Base-by-base conservation (phyloP, 2,113 vertebrate species). In the Astur gentilis region DNA sequence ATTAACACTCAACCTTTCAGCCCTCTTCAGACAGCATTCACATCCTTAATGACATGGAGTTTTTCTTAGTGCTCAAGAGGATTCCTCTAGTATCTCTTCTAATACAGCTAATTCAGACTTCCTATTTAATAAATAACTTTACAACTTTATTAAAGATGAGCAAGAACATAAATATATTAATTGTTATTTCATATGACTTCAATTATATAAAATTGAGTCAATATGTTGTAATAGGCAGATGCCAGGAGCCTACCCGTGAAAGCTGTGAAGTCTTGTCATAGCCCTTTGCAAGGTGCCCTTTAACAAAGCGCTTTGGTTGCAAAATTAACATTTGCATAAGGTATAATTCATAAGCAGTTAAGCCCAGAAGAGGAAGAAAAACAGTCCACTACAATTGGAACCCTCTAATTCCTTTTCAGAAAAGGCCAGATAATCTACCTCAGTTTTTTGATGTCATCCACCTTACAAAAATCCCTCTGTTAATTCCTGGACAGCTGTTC, bases 391-490 rank as follows among this genome's bases (percentile, higher is more conserved):
- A 73, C 92, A 95, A 94, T 2, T 79, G 67, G 70, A 96, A 90
- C 61, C 83, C 75, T 92, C 52, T 84, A 95, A 94, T 92, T 95
- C 78, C 78, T 91, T 57, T 87, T 72, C 47, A 60, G 71, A 90
- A 93, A 81, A 93, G 42, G 52, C 60, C 96, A 55, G 49, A 90
- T 82, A 82, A 95, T 95, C 92, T 93, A 92, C 47, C 77, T 89
- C 76, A 58, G 50, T 80, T 83, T 36, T 90, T 20, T 81, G 54
- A 90, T 92, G 64, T 60, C 71, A 65, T 93, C 36, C n/a, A 95
- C 75, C 65, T 94, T 64, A 47, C 13, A 44, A 62, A 92, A 91
- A 84, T 12, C 34, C 50, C 78, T 38, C 60, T 11, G 44, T 25
- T 94, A 95, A 95, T 83, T 95, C 65, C 83, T 57, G 42, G 40